phyloP scores from a whole-genome alignment of 2,113 vertebrate genomes.

The Numida meleagris region DNA sequence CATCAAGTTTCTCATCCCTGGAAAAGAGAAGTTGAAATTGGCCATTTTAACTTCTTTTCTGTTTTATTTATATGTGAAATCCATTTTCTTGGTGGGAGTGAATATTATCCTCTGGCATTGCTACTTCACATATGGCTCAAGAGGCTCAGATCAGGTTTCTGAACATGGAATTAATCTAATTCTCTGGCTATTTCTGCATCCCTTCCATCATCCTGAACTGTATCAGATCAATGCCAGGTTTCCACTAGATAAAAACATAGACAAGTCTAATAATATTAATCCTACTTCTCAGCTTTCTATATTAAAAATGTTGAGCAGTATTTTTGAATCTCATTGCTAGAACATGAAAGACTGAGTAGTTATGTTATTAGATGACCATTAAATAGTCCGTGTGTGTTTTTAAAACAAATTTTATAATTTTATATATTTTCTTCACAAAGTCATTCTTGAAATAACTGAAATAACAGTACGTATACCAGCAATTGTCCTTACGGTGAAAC shows the following conservation, averaged over 20 bases:
- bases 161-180: constrained; percentile 39
- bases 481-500: neutral
- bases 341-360: neutral
- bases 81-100: constrained; percentile 8
- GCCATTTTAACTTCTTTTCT: constrained; percentile 3
- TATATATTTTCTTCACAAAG: neutral
- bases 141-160: constrained; percentile 45
- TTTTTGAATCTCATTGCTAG: neutral
- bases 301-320: neutral
- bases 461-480: neutral
- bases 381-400: neutral
- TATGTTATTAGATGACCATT: neutral
- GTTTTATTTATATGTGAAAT: constrained; percentile 38
- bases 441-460: neutral
- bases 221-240: constrained; percentile 42
- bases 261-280: constrained; percentile 25
- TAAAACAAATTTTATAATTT: neutral
- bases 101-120: constrained; percentile 21
- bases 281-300: neutral
- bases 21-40: neutral
- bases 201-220: constrained; percentile 11
- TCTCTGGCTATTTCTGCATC: constrained; percentile 51
- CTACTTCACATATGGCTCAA: constrained; percentile 26
- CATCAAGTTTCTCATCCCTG: constrained; percentile 35
- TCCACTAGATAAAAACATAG: constrained; percentile 3